Percentiles rank a stretch among this genome's conserved stretches.
phyloP scores from a whole-genome alignment of 2,797 vertebrate genomes.

The Cryptoprocta ferox region DNA sequence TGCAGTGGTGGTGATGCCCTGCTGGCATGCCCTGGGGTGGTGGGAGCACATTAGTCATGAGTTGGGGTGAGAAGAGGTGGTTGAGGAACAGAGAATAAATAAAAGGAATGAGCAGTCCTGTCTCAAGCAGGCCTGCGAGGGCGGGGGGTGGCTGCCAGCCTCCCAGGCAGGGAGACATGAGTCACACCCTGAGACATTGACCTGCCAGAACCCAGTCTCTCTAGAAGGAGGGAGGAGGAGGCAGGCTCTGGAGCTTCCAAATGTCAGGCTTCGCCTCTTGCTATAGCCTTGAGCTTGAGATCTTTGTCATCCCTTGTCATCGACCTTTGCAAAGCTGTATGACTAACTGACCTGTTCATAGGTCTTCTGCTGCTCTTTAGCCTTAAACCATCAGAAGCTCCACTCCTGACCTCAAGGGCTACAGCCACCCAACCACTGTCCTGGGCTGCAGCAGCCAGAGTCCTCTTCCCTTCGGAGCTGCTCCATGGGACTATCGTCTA shows the following conservation, averaged over 20 bases:
- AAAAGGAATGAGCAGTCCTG: slow-evolving; percentile 37
- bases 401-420: neutral
- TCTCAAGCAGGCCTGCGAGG: slow-evolving; percentile 58
- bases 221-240: neutral
- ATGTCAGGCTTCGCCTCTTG: neutral
- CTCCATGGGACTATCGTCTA: neutral
- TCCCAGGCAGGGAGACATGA: slow-evolving; percentile 61
- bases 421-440: neutral
- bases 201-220: slow-evolving; percentile 41
- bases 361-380: neutral
- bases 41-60: slow-evolving; percentile 61
- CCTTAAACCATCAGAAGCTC: neutral
- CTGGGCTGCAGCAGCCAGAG: neutral
- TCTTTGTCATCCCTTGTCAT: neutral
- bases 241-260: neutral
- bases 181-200: slow-evolving; percentile 44
- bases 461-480: neutral
- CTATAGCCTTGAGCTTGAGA: neutral
- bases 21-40: neutral
- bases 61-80: neutral
- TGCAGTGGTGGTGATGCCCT: slow-evolving; percentile 4
- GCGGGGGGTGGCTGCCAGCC: slow-evolving; percentile 42
- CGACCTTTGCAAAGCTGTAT: neutral
- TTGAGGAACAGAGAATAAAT: slow-evolving; percentile 61
- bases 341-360: neutral